Base-by-base conservation (phyloP, 2,797 vertebrate genomes). In the Microctenopoma steveboyesi region DNA sequence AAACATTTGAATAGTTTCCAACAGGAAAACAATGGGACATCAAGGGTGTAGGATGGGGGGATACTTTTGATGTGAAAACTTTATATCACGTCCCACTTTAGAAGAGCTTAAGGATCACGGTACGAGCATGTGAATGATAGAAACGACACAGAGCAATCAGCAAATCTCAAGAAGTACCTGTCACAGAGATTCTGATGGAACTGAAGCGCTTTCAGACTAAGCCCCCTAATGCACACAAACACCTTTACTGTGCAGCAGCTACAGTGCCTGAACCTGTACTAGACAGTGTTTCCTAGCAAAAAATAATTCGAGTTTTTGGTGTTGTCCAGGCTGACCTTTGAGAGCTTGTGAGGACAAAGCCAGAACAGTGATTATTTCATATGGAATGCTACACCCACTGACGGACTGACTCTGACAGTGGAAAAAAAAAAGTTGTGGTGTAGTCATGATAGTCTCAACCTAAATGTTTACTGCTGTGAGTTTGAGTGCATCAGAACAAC, bases 261-360 rank as follows among this genome's bases (percentile, higher is more conserved):
- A 72, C 46, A 70, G 18, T 54, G 42, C 45, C 52, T 11, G 28
- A 56, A 72, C 63, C 49, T 68, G 28, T 13, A 64, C 39, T 60
- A 6, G 67, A 81, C 61, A 52, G 15, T 74, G 66, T 78, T 56
- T 22, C 11, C 33, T 59, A 67, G 52, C 35, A 43, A 86, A 88
- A 89, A 67, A 69, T 84, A 82, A 90, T 86, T 84, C 78, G 64
- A 82, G 55, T 67, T 59, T 59, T 78, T 67, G 60, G 49, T 81
- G 74, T 73, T 76, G 60, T 82, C 70, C 74, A 58, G 50, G 22
- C 33, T 88, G 84, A 92, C 88, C 88, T 89, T 89, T 87, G 68
- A 85, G 67, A 77, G 72, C 64, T 73, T 65, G 76, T 76, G 67
- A 82, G 78, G 68, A 89, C 79, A 74, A 51, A 77, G 56, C 28